Evolutionary conservation across 2,888 invertebrate species (phyloP).

Genomic region (Thelaira solivaga): DNA sequence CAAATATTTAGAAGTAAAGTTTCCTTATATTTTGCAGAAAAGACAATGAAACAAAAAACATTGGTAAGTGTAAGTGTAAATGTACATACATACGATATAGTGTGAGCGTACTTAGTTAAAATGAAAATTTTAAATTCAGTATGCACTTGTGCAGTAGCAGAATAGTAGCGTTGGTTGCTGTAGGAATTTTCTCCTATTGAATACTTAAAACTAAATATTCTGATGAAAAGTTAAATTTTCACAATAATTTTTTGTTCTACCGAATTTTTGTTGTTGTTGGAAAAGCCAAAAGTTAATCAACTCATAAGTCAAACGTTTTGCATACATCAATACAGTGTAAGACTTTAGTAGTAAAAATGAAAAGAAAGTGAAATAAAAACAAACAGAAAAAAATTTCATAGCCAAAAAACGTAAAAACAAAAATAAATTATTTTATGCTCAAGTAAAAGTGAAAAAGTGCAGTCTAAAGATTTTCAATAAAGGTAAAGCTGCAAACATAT

Average conservation of each 20-base stretch:
- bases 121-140: too few relatives aligned
- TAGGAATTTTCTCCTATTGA: neutral
- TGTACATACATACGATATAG: neutral
- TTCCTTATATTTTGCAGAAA: neutral
- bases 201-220: neutral
- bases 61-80: neutral
- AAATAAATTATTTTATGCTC: too few relatives aligned
- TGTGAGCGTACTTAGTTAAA: too few relatives aligned
- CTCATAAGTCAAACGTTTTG: slow-evolving; percentile 62
- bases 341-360: neutral
- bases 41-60: neutral
- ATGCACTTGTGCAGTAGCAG: too few relatives aligned
- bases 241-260: neutral
- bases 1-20: slow-evolving; percentile 1
- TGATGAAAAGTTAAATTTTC: slow-evolving; percentile 4
- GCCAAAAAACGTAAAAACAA: too few relatives aligned
- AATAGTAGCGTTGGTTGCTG: too few relatives aligned
- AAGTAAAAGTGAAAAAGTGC: too few relatives aligned
- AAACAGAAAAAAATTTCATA: neutral
- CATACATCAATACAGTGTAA: slow-evolving; percentile 3
- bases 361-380: neutral
- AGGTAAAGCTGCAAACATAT: too few relatives aligned
- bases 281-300: slow-evolving; percentile 64
- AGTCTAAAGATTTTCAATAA: too few relatives aligned
- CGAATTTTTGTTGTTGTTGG: slow-evolving; percentile 15